Percentiles rank a stretch among this genome's conserved stretches.
Conservation (phyloP, 2,888 invertebrate species). For the Oxyteleia sp. region DNA sequence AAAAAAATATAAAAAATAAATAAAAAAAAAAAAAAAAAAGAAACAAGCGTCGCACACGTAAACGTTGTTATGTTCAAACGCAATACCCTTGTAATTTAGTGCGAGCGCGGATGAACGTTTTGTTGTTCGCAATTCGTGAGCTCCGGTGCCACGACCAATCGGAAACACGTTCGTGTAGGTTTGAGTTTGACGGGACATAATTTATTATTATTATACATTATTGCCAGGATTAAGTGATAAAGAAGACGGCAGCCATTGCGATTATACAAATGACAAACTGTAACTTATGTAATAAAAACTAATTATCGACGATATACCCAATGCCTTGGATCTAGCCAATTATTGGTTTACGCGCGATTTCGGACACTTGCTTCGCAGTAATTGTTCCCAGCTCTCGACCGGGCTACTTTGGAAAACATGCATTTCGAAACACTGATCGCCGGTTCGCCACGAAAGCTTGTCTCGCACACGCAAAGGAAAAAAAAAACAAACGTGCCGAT, state of each 20-base stretch:
- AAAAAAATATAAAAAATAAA: too few species aligned
- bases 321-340: conserved; percentile 83
- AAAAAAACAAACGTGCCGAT: too few species aligned
- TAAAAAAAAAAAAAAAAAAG: too few species aligned
- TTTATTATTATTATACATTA: conserved; percentile 52
- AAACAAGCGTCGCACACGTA: conserved; percentile 71
- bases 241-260: conserved; percentile 76
- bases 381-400: conserved; percentile 50
- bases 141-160: conserved; percentile 56
- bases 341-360: conserved; percentile 73
- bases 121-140: conserved; percentile 45
- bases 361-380: conserved; percentile 44
- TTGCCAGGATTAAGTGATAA: conserved; percentile 59
- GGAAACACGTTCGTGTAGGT: conserved; percentile 24
- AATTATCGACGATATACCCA: conserved; percentile 78
- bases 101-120: conserved; percentile 30
- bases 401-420: conserved; percentile 57
- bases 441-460: too few species aligned
- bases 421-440: too few species aligned
- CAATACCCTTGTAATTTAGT: conserved; percentile 49
- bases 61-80: conserved; percentile 61
- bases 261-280: conserved; percentile 71
- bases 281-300: conserved; percentile 79
- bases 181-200: conserved; percentile 42
- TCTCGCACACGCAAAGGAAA: too few species aligned